Percentiles rank a stretch among this genome's conserved stretches.
Conservation (phyloP, 2,888 invertebrate species). For the Drosophila imparisetae region DNA sequence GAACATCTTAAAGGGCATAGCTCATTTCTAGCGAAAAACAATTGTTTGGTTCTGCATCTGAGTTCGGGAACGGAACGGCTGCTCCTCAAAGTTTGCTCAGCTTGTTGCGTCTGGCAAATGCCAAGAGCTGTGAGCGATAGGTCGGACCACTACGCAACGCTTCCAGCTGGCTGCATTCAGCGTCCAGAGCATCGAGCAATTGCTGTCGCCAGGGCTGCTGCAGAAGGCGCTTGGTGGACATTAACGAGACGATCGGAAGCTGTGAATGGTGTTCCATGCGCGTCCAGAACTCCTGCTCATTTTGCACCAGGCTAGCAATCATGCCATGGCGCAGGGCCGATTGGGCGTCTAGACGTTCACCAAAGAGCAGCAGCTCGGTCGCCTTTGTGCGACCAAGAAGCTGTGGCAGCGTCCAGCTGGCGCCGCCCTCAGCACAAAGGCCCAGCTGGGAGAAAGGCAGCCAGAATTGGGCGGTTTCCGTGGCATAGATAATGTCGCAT, state of each 20-base stretch:
- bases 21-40: neutral
- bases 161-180: conserved; percentile 88
- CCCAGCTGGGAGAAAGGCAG: conserved; percentile 96
- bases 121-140: conserved; percentile 44
- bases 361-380: conserved; percentile 88
- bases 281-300: conserved; percentile 87
- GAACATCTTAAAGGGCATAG: neutral
- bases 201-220: conserved; percentile 86
- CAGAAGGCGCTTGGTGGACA: conserved; percentile 89
- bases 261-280: conserved; percentile 86
- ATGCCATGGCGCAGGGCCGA: conserved; percentile 93
- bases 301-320: conserved; percentile 89
- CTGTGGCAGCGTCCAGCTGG: conserved; percentile 92
- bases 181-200: conserved; percentile 88
- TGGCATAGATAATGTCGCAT: conserved; percentile 95
- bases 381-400: conserved; percentile 92
- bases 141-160: conserved; percentile 34
- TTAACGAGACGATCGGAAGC: conserved; percentile 86
- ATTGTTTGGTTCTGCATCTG: neutral
- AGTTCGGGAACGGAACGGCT: too few relatives aligned
- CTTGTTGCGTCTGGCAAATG: conserved; percentile 41
- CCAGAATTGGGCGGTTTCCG: conserved; percentile 92
- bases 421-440: conserved; percentile 94
- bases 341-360: conserved; percentile 90
- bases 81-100: conserved; percentile 36